A percentile compares a stretch with the other conserved stretches of the same genome.
Evolutionary conservation across 2,888 invertebrate species (phyloP).

Genomic region (Sesia bembeciformis): DNA sequence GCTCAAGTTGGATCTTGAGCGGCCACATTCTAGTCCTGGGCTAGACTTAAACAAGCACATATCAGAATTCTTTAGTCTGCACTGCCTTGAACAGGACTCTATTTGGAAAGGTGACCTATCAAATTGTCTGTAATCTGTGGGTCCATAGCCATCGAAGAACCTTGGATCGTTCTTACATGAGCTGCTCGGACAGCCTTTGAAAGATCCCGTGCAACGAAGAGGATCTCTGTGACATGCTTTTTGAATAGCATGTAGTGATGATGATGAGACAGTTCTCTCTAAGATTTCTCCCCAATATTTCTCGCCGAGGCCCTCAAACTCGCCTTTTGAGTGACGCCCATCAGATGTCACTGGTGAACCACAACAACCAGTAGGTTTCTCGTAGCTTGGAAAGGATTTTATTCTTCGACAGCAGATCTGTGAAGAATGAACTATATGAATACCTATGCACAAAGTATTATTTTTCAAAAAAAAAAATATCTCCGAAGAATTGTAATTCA

Average conservation of each 20-base stretch:
- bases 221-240: slow-evolving; percentile 64
- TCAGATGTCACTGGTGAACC: slow-evolving; percentile 65
- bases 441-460: too few species aligned
- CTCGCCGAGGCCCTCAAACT: slow-evolving; percentile 79
- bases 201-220: slow-evolving; percentile 56
- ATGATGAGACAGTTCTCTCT: slow-evolving; percentile 84
- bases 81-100: slow-evolving; percentile 64
- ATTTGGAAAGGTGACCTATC: slow-evolving; percentile 66
- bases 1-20: slow-evolving; percentile 65
- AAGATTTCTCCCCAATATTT: slow-evolving; percentile 86
- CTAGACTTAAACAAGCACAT: slow-evolving; percentile 62
- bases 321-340: slow-evolving; percentile 67
- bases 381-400: slow-evolving; percentile 53
- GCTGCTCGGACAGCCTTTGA: slow-evolving; percentile 57
- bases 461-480: too few species aligned
- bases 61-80: slow-evolving; percentile 63
- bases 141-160: slow-evolving; percentile 57
- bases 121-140: slow-evolving; percentile 55
- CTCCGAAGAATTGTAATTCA: too few species aligned
- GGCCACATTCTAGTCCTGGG: slow-evolving; percentile 52
- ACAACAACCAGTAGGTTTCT: slow-evolving; percentile 64
- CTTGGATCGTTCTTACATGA: slow-evolving; percentile 60
- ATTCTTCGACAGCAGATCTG: slow-evolving; percentile 62
- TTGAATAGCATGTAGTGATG: slow-evolving; percentile 81
- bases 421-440: not conserved